phyloP scores from a whole-genome alignment of 64 coral and sea anemone species.

The Montipora efflorescens region DNA sequence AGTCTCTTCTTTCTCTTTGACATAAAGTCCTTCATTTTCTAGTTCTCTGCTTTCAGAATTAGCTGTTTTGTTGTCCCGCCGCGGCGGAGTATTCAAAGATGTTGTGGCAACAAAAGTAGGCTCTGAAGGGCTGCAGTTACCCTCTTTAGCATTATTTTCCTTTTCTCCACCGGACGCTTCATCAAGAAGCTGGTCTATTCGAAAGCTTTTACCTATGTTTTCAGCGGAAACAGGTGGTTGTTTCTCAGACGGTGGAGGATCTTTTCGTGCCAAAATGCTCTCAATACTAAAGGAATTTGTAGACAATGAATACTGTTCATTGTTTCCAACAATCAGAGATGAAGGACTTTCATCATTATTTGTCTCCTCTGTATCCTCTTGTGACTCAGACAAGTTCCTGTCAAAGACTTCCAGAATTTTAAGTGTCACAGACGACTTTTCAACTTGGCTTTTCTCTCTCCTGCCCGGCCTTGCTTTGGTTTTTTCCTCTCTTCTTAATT shows the following conservation, averaged over 20 bases:
- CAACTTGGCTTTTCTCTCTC: slow-evolving; percentile 83
- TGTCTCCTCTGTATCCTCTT: background rate
- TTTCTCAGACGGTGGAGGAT: slow-evolving; percentile 51
- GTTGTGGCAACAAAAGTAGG: background rate
- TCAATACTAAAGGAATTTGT: slow-evolving; percentile 64
- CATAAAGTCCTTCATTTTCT: background rate
- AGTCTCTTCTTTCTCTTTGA: background rate
- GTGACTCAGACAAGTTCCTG: slow-evolving; percentile 2
- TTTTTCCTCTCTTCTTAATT: slow-evolving; percentile 87
- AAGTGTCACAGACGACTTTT: slow-evolving; percentile 43
- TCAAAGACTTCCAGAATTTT: slow-evolving; percentile 48
- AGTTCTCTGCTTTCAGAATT: background rate
- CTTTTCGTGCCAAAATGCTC: slow-evolving; percentile 69
- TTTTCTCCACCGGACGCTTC: background rate
- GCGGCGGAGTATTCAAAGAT: background rate
- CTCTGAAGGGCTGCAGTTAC: background rate
- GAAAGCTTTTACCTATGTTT: background rate
- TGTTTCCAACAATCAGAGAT: slow-evolving; percentile 12
- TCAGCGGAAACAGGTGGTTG: background rate
- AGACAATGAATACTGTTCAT: background rate
- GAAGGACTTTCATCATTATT: background rate
- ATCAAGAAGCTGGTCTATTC: slow-evolving; percentile 5
- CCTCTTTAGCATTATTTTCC: background rate
- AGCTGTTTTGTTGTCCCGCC: background rate
- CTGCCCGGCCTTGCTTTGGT: slow-evolving; percentile 79